A percentile compares a stretch with the other conserved stretches of the same genome.
Conservation (phyloP, 92 coral and sea anemone species). For the Epizoanthus rinbou region DNA sequence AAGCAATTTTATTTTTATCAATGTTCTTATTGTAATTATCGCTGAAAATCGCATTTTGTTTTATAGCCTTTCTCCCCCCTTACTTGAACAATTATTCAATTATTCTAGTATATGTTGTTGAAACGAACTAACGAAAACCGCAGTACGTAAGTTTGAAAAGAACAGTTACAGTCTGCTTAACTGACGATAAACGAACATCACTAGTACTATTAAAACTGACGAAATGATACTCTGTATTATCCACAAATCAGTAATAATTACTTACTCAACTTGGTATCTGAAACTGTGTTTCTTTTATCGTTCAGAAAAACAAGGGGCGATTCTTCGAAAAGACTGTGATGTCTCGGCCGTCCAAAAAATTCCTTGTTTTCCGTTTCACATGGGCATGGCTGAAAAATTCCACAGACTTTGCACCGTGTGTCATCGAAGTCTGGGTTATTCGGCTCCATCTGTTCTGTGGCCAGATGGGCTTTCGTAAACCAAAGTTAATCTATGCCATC, state of each 20-base stretch:
- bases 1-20: too few relatives aligned
- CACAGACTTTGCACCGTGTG: constrained; percentile 73
- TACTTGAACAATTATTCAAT: too few relatives aligned
- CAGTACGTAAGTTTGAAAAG: too few relatives aligned
- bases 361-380: constrained; percentile 65
- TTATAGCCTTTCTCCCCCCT: too few relatives aligned
- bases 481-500: neutral
- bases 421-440: constrained; percentile 48
- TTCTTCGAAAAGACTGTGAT: constrained; percentile 42
- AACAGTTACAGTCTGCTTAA: too few relatives aligned
- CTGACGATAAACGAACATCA: too few relatives aligned
- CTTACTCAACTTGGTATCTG: constrained; percentile 24
- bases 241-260: neutral
- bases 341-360: constrained; percentile 52
- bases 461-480: neutral
- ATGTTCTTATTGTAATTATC: too few relatives aligned
- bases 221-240: too few relatives aligned
- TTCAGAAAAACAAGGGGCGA: constrained; percentile 61
- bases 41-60: too few relatives aligned
- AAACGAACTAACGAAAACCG: too few relatives aligned
- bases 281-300: constrained; percentile 44
- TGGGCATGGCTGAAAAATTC: constrained; percentile 79
- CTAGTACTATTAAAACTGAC: too few relatives aligned
- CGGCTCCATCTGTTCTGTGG: constrained; percentile 22
- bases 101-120: too few relatives aligned